A percentile compares a stretch with the other conserved stretches of the same genome.
These are phyloP conservation scores for Penaeus chinensis DNA, from an alignment of 1,140 invertebrate genomes.

Conservation along the genomic window DNA sequence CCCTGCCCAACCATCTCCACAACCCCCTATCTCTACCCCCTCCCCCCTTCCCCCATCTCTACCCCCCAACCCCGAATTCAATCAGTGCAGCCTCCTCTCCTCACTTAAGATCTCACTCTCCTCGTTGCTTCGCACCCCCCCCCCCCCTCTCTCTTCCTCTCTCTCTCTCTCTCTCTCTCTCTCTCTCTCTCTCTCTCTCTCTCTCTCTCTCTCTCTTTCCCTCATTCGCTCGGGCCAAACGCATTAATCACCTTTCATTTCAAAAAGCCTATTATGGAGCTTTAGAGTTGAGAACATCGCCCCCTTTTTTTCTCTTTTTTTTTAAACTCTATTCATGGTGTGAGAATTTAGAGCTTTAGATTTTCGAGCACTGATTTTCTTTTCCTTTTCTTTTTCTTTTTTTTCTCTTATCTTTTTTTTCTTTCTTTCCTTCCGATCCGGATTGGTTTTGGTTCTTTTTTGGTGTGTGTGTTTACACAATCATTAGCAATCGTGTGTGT, in stretches of 20 bases:
- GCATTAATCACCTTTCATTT: no score
- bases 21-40: neutral
- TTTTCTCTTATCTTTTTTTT: neutral
- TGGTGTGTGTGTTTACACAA: no score
- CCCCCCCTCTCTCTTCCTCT: constrained; percentile 1
- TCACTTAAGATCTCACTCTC: neutral
- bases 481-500: neutral
- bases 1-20: neutral
- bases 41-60: neutral
- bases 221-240: no score
- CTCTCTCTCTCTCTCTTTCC: constrained; percentile 14
- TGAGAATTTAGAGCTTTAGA: no score
- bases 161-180: neutral
- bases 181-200: constrained; percentile 32
- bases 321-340: neutral
- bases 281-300: neutral
- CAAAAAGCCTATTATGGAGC: no score
- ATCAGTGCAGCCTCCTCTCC: no score
- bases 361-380: neutral
- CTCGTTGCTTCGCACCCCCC: neutral
- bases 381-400: neutral
- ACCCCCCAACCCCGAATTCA: neutral
- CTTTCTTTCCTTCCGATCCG: neutral
- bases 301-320: neutral
- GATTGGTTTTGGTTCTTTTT: no score